Evolutionary conservation across 1,140 invertebrate species (phyloP).

Genomic region (Philopotamus ludificatus): DNA sequence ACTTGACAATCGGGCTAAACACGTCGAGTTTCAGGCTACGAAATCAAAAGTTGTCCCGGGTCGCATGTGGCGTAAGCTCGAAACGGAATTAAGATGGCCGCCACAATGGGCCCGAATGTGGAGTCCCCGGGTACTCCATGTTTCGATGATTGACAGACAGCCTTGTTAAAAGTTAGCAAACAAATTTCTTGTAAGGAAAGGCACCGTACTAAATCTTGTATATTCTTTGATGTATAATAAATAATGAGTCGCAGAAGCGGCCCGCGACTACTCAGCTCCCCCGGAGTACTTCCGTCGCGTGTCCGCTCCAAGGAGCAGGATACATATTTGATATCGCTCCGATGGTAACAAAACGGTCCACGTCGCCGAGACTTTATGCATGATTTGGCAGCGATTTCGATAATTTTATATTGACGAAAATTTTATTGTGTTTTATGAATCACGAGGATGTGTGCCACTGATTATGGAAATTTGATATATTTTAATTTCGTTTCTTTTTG

Average conservation of each 20-base stretch:
- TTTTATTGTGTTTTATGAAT: too few species aligned
- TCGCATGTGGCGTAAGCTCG: not conserved
- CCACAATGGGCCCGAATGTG: not conserved
- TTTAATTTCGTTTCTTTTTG: too few species aligned
- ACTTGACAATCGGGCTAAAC: not conserved
- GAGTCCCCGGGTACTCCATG: conserved; percentile 19
- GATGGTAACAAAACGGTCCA: too few species aligned
- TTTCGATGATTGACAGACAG: conserved; percentile 40
- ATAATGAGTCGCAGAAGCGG: conserved; percentile 37
- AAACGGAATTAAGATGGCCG: conserved; percentile 20
- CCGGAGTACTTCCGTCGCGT: conserved; percentile 16
- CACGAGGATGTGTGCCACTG: too few species aligned
- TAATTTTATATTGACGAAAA: too few species aligned
- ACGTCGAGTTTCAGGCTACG: not conserved
- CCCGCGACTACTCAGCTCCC: conserved; percentile 6
- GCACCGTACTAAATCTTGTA: conserved; percentile 40
- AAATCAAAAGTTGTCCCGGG: conserved; percentile 8
- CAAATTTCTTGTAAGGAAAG: conserved; percentile 41
- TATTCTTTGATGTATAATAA: conserved; percentile 41
- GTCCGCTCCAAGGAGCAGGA: not conserved
- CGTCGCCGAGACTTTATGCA: too few species aligned
- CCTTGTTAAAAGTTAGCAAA: conserved; percentile 43
- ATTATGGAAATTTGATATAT: too few species aligned
- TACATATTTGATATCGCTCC: too few species aligned
- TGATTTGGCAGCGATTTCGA: too few species aligned